Evolutionary conservation across 30 jellyfish, hydroid and myxozoan genomes (phyloP), one percentile per base, ranked within the genome.

Genomic region (Aurelia aurita complex sp. Pacific): DNA sequence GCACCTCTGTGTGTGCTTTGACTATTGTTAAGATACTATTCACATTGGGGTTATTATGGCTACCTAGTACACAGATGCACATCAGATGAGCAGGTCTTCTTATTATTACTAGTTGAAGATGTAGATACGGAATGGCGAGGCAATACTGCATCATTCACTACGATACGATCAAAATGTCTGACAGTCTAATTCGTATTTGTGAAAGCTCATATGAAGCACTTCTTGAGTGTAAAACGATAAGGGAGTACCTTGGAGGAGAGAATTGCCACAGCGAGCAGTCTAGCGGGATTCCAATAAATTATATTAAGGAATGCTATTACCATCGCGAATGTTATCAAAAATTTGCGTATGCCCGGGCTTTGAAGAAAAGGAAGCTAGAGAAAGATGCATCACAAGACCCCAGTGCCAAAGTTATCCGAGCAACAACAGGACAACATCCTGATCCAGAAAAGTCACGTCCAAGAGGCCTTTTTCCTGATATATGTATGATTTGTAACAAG

Each of bases 261-360:
- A 82, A 70, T 62, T 76, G 40, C 68, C 91, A 71, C 77, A 73
- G 54, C 42, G 85, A 82, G 3, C 91, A 82, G 77, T 82, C 86
- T 77, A 82, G 40, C 62, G 59, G 54, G 85, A 82, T 82, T 82
- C 80, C 91, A 60, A 69, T 3, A 60, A 35, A 69, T 23, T 85
- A 61, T 16, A 34, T 5, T 15, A 61, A 40, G 10, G 85, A 69
- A 68, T 82, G 4, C 55, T 38, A 19, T 53, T 82, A 34, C 40
- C 77, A 69, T 34, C 55, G 85, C 59, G 61, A 82, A 62, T 82
- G 91, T 42, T 82, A 14, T 59, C 79, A 61, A 70, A 82, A 82
- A 77, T 82, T 82, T 59, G 29, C 55, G 51, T 82, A 68, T 16
- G 78, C 79, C 77, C 71, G 59, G 72, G 54, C 91, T 38, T 55